Evolutionary conservation across 2,797 vertebrate species (phyloP).

Genomic region (Loris lydekkerianus): DNA sequence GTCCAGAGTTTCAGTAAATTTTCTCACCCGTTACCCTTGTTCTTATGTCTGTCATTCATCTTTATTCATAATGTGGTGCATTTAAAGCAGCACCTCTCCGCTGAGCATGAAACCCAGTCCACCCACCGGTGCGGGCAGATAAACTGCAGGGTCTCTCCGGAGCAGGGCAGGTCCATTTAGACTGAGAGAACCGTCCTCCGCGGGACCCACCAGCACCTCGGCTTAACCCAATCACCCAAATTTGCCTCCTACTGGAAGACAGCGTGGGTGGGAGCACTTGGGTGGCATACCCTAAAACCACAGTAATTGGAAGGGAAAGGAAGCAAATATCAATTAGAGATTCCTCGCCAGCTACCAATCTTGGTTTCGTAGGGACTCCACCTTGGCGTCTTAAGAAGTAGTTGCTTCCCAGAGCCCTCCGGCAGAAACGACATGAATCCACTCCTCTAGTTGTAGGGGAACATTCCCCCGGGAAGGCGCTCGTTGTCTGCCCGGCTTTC

Average conservation of each 20-base stretch:
- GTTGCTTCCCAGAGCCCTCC: conserved; percentile 69
- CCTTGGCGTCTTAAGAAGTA: conserved; percentile 66
- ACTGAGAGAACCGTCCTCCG: not conserved
- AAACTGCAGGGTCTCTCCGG: not conserved
- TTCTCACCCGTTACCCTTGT: not conserved
- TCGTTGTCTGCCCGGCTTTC: conserved; percentile 56
- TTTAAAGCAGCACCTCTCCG: conserved; percentile 5
- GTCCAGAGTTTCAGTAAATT: not conserved
- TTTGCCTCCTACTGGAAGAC: conserved; percentile 57
- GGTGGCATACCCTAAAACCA: conserved; percentile 79
- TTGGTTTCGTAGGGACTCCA: conserved; percentile 47
- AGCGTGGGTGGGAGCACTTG: conserved; percentile 79
- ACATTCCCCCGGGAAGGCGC: not conserved
- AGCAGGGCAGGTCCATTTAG: not conserved
- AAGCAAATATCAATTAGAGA: conserved; percentile 64
- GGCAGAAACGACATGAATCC: not conserved
- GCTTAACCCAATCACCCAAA: conserved; percentile 36
- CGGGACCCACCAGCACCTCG: conserved; percentile 6
- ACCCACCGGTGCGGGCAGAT: not conserved
- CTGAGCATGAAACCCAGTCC: not conserved
- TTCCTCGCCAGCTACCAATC: conserved; percentile 16
- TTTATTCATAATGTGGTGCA: conserved; percentile 23
- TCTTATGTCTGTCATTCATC: not conserved
- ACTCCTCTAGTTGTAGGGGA: conserved; percentile 8
- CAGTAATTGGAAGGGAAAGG: conserved; percentile 67